A percentile compares a stretch with the other conserved stretches of the same genome.
These are phyloP conservation scores for Cliona cf. orientalis DNA, from an alignment of 37 sponge, comb jelly and placozoan genomes.

Conservation along the genomic window DNA sequence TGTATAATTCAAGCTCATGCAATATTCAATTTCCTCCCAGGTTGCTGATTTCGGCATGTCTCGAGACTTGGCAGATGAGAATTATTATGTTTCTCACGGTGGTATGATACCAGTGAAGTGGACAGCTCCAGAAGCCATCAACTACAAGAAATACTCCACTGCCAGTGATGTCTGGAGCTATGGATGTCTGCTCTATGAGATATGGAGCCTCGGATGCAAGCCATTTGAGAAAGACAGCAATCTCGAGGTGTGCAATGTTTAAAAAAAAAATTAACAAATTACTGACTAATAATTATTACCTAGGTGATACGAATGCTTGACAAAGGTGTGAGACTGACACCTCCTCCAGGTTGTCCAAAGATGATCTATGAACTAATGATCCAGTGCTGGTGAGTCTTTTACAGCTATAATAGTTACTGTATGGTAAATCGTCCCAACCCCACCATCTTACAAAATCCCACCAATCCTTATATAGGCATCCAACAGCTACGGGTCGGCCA, in stretches of 20 bases:
- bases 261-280: not conserved
- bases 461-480: constrained; percentile 8
- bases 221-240: not conserved
- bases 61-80: not conserved
- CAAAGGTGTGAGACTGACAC: constrained; percentile 10
- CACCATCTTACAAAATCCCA: too few relatives aligned
- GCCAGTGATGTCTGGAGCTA: constrained; percentile 5
- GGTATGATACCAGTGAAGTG: not conserved
- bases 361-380: constrained; percentile 29
- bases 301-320: constrained; percentile 1
- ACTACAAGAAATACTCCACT: not conserved
- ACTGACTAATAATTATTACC: not conserved
- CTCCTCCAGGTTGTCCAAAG: constrained; percentile 32
- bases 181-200: constrained; percentile 1
- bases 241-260: not conserved
- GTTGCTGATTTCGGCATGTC: not conserved
- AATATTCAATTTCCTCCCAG: too few relatives aligned
- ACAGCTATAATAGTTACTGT: not conserved
- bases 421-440: not conserved
- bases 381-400: constrained; percentile 7
- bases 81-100: constrained; percentile 1
- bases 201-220: not conserved
- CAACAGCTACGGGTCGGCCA: not conserved
- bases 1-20: too few relatives aligned
- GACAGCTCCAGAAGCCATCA: not conserved